Base-by-base conservation (phyloP, 2,797 vertebrate species). In the Gallinago solitaria region DNA sequence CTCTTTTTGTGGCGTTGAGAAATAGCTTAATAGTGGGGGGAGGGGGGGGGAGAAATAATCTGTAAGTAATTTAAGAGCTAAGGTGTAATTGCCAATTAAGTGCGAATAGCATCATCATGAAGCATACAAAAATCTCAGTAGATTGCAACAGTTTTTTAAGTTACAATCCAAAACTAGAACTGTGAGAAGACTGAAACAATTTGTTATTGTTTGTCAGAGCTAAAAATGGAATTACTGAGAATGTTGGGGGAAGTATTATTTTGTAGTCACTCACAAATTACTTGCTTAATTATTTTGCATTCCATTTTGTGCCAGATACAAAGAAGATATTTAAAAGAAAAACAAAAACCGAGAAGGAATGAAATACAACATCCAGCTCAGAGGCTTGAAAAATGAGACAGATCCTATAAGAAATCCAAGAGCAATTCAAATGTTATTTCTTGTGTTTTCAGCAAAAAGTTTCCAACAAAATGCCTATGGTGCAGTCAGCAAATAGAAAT, bases 271-370 rank as follows among this genome's bases (percentile, higher is more conserved):
- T 75, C 28, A 65, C 33, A 93, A 73, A 69, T 83, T 56, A 67
- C 35, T 87, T 12, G 5, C 48, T 78, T 30, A 65, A 48, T 86
- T 96, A 63, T 90, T 90, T 89, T 92, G 71, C 83, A 92, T 84
- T 89, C 77, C 51, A 64, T n/a, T 84, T 90, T 18, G 12, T 61
- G 16, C 45, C 3, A 5, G 28, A 50, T 28, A 88, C 63, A 86
- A 76, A 89, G 48, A 71, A 78, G 77, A 74, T 70, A 90, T n/a
- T 82, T 69, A 73, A 48, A 73, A 79, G 39, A 33, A 83, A 89
- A 85, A 63, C 27, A 70, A 63, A 93, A 43, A 9, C 7, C 4
- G 17, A 43, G 41, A 43, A 43, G 41, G 41, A 43, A 43, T 43
- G 41, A 43, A 43, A 43, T 43, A 43, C 41, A 43, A 43, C 21